Base-by-base conservation (phyloP, 2,113 vertebrate species). In the Dryoscopus gambensis region DNA sequence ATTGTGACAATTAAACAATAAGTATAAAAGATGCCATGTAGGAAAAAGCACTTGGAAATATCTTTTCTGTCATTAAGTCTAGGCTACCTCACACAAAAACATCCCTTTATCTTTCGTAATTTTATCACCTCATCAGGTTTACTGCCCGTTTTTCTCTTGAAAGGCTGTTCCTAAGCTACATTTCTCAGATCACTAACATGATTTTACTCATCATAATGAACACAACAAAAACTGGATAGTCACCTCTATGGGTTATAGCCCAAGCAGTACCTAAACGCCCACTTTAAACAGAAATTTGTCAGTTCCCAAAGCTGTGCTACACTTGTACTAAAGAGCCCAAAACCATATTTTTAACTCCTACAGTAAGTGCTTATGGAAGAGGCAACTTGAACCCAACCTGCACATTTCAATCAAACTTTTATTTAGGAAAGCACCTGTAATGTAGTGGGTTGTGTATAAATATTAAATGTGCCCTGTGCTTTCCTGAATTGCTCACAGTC, bases 1-100 rank as follows among this genome's bases (percentile, higher is more conserved):
- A 83, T 83, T 81, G 59, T 60, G 82, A 91, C 68, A 86, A 79
- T 96, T 80, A 96, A 93, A 57, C 81, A 91, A 91, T 94, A 92
- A 92, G 75, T 75, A 64, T 22, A 69, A 86, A 94, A 93, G 39
- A 65, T 57, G 46, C 7, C 55, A 74, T 16, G n/a, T 52, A 73
- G 40, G 70, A 53, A 79, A 89, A 87, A 56, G 31, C 53, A 65
- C 37, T 85, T 67, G 65, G 57, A 93, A 85, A 91, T 67, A 73
- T 64, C 15, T 76, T 75, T 79, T 87, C 30, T 82, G 44, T 46
- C 40, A 87, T 79, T 82, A 94, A 75, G 77, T 60, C 37, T 49
- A 91, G 40, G 40, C 62, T 91, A 60, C 57, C 14, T 65, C 63
- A 77, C n/a, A 44, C 49, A 90, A 87, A 64, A 95, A 44, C 7